A percentile compares a stretch with the other conserved stretches of the same genome.
These are phyloP conservation scores for Bedellia somnulentella DNA, from an alignment of 2,888 invertebrate genomes.

Conservation along the genomic window DNA sequence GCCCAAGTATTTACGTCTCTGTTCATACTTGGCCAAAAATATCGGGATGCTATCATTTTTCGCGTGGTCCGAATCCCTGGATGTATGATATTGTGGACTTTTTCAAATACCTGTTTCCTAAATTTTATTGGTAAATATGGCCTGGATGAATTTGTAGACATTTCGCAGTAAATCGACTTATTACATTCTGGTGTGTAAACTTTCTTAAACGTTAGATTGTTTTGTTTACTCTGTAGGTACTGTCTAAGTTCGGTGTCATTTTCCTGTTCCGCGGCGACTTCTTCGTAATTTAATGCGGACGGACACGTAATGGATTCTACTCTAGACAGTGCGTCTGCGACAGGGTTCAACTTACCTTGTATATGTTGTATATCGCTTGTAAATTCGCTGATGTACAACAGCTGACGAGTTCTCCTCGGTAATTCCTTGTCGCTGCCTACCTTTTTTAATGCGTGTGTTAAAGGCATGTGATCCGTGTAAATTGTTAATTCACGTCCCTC, in stretches of 20 bases:
- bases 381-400: slow-evolving; percentile 15
- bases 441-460: slow-evolving; percentile 8
- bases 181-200: slow-evolving; percentile 3
- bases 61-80: slow-evolving; percentile 2
- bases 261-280: not conserved
- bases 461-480: slow-evolving; percentile 10
- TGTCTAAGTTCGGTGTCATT: not conserved
- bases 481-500: slow-evolving; percentile 6
- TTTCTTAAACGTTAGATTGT: slow-evolving; percentile 8
- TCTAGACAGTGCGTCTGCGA: slow-evolving; percentile 17
- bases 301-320: slow-evolving; percentile 5
- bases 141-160: slow-evolving; percentile 6
- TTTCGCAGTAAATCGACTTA: slow-evolving; percentile 10
- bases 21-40: slow-evolving; percentile 4
- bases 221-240: too few relatives aligned
- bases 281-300: slow-evolving; percentile 4
- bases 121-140: slow-evolving; percentile 1
- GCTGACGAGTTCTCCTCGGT: slow-evolving; percentile 6
- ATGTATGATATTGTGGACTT: slow-evolving; percentile 2
- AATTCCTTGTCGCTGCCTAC: slow-evolving; percentile 4
- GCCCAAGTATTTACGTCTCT: not conserved
- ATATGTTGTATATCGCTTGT: slow-evolving; percentile 18
- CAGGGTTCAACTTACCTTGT: slow-evolving; percentile 14
- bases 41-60: not conserved
- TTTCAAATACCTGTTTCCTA: not conserved